Percentiles rank a stretch among this genome's conserved stretches.
Conservation (phyloP, 2,888 invertebrate genomes). For the Drosophila hamatofila region DNA sequence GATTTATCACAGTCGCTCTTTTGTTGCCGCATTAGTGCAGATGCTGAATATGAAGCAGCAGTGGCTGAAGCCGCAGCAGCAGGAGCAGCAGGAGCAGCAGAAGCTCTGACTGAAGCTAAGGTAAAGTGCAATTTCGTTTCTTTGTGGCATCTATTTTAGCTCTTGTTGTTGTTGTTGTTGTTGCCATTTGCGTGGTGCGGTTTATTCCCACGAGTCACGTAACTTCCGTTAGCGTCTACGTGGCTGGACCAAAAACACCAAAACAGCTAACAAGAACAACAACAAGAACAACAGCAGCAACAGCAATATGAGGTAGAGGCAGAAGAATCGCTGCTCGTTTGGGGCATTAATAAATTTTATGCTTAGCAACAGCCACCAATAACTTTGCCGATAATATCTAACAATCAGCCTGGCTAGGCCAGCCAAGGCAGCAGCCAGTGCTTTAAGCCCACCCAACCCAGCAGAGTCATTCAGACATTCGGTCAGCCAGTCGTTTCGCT, state of each 20-base stretch:
- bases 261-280: slow-evolving; percentile 16
- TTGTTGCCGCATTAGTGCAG: slow-evolving; percentile 57
- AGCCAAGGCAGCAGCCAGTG: slow-evolving; percentile 1
- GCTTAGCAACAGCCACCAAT: slow-evolving; percentile 72
- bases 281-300: too few relatives aligned
- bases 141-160: slow-evolving; percentile 26
- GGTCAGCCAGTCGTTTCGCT: slow-evolving; percentile 1
- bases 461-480: neutral
- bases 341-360: slow-evolving; percentile 77
- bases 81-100: neutral
- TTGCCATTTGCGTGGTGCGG: slow-evolving; percentile 34
- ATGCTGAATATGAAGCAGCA: slow-evolving; percentile 14
- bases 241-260: slow-evolving; percentile 35
- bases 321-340: slow-evolving; percentile 41
- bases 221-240: slow-evolving; percentile 72
- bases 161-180: slow-evolving; percentile 10
- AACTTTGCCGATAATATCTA: slow-evolving; percentile 77
- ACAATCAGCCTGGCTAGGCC: slow-evolving; percentile 60
- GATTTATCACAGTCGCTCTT: slow-evolving; percentile 60
- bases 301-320: neutral
- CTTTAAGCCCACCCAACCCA: slow-evolving; percentile 9
- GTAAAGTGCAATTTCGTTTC: slow-evolving; percentile 63
- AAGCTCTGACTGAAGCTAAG: slow-evolving; percentile 21
- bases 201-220: slow-evolving; percentile 77
- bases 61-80: neutral